Conservation (phyloP, 2,113 vertebrate species). For the Vidua chalybeata region DNA sequence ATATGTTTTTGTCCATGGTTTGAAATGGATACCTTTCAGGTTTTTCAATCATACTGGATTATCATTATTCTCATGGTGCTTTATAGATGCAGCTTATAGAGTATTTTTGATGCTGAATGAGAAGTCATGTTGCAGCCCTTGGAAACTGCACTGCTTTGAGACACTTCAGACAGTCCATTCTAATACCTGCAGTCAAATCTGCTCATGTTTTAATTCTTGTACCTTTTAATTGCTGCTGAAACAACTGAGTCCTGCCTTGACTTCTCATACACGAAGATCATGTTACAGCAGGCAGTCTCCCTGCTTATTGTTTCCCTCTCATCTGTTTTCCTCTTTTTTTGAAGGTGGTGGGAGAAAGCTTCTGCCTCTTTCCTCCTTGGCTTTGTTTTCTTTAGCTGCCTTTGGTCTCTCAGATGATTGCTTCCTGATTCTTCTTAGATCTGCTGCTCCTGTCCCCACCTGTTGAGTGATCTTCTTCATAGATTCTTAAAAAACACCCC, state of each 20-base stretch:
- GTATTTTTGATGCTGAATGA: not conserved
- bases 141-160: not conserved
- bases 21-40: not conserved
- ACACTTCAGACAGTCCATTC: not conserved
- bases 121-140: not conserved
- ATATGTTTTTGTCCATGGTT: not conserved
- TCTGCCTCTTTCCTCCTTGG: constrained; percentile 12
- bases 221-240: not conserved
- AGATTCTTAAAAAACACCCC: constrained; percentile 27
- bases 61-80: fast-evolving
- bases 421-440: constrained; percentile 43
- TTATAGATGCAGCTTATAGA: not conserved
- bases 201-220: not conserved
- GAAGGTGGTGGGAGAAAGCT: constrained; percentile 27
- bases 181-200: not conserved
- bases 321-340: constrained; percentile 12
- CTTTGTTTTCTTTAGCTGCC: constrained; percentile 54
- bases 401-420: constrained; percentile 45
- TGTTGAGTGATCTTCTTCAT: constrained; percentile 44
- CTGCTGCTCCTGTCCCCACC: constrained; percentile 49
- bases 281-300: not conserved
- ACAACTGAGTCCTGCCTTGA: not conserved
- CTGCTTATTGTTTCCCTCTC: not conserved
- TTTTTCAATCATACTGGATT: not conserved
- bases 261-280: not conserved